Evolutionary conservation across 2,113 vertebrate species (phyloP).

Genomic region (Pteronura brasiliensis): DNA sequence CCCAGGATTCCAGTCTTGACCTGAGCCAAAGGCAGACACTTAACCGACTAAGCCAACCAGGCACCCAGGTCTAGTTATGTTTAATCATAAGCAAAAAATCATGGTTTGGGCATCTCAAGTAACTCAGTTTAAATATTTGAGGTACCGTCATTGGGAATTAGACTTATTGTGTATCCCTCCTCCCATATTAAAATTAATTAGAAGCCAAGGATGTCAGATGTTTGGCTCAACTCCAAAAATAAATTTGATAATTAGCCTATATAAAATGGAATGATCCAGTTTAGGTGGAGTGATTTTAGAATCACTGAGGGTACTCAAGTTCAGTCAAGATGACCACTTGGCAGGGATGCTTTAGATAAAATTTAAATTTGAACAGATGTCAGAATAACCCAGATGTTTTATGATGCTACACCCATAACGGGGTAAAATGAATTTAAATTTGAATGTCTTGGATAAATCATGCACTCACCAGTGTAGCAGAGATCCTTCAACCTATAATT

Average conservation of each 20-base stretch:
- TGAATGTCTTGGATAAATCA: not conserved
- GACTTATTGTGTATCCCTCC: not conserved
- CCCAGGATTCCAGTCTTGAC: not conserved
- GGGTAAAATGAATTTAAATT: not conserved
- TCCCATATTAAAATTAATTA: not conserved
- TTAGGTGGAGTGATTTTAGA: not conserved
- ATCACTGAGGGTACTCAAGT: not conserved
- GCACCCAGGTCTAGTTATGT: not conserved
- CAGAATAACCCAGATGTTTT: not conserved
- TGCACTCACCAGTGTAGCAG: not conserved
- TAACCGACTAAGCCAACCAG: not conserved
- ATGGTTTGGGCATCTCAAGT: not conserved
- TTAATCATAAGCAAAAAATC: not conserved
- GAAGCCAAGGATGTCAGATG: not conserved
- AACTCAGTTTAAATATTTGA: not conserved
- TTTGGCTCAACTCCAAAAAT: not conserved
- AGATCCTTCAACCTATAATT: not conserved
- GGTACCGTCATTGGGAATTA: not conserved
- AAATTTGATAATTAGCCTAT: not conserved
- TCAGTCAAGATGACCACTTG: not conserved
- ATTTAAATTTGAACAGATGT: not conserved
- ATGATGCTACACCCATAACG: not conserved
- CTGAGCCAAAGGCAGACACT: not conserved
- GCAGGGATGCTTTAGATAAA: not conserved
- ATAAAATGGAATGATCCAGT: not conserved